Evolutionary conservation across 2,797 vertebrate genomes (phyloP), one percentile per base, ranked within the genome.

Genomic region (Podarcis siculus): DNA sequence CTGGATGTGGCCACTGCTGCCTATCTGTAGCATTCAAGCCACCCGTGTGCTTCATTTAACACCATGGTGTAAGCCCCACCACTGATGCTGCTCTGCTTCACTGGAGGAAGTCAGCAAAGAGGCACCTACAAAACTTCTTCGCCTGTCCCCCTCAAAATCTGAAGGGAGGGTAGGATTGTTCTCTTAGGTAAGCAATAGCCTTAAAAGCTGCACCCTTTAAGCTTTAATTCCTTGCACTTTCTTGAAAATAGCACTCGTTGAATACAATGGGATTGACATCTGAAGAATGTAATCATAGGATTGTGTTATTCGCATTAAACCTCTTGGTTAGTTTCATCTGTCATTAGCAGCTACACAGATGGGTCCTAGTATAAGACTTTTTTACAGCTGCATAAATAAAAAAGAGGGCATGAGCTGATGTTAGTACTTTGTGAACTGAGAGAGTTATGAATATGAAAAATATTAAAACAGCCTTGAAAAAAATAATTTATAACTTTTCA

Each of bases 401-500:
- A 32, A 82, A 13, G 4, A 78, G 19, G 27, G n/a, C n/a, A 85
- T 67, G 49, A 75, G 37, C 42, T 64, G 72, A 42, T 21, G 32
- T 30, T 61, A 67, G 19, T n/a, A 49, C 19, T 69, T 83, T 1
- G 7, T 21, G 83, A 67, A 30, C 78, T 69, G 30, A n/a, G 4
- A 75, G 42, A 71, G 7, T 83, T 27, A 61, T 55, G 17, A 88
- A 71, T 21, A 77, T 15, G 5, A 12, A 3, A 78, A 89, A 21
- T 12, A 69, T 84, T 30, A 86, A 83, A 23, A 55, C 32, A 55
- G 37, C 2, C 72, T 86, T 82, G 72, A 4, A 55, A 45, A 83
- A 58, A 35, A 32, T 39, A 13, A 2, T 90, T 89, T 27, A 73
- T 3, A 83, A 82, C n/a, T 67, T 75, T 89, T 88, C 61, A 73